Base-by-base conservation (phyloP, 92 coral and sea anemone genomes). In the Epizoanthus ramosus region DNA sequence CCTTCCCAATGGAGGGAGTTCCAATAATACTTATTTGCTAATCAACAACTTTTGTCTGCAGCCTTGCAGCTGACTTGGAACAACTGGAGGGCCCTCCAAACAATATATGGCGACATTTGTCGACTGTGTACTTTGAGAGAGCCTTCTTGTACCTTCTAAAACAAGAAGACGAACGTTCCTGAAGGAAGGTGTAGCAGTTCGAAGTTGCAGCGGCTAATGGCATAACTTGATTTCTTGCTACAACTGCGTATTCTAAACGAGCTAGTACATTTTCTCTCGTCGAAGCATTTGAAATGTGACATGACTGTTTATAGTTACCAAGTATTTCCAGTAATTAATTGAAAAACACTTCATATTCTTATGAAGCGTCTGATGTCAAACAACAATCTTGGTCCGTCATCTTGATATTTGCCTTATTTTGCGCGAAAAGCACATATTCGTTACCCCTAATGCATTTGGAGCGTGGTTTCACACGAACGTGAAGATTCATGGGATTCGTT, bases 1-100 rank as follows among this genome's bases (percentile, higher is more conserved):
- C 86, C 86, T 81, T 52, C 83, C 83, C 10, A 61, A 68, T 5
- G 83, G 73, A 13, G 73, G 83, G 72, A 87, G 73, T 74, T 87
- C 71, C 22, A 87, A 54, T 18, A 81, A 63, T 6, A 72, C 85
- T 1, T 72, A 86, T 73, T 81, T 70, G 23, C 45, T 82, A 65
- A 81, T 81, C 52, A 65, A 52, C 54, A 87, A 57, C 47, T 22
- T 74, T 33, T 79, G 90, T 63, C 90, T 87, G 52, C 90, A n/a
- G n/a, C n/a, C 84, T 47, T 66, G 86, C 24, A 71, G 65, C 64
- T 68, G 52, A 66, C 67, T 71, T 19, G 73, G 80, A 74, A 73
- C 68, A 31, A 45, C 74, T 52, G 77, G 73, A 6, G 82, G 86
- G 37, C 23, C 22, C 50, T 80, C 85, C 71, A 80, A 43, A 22